These are phyloP conservation scores for Chaetogeoica ovagalla DNA, from an alignment of 2,888 invertebrate species.

Conservation along the genomic window DNA sequence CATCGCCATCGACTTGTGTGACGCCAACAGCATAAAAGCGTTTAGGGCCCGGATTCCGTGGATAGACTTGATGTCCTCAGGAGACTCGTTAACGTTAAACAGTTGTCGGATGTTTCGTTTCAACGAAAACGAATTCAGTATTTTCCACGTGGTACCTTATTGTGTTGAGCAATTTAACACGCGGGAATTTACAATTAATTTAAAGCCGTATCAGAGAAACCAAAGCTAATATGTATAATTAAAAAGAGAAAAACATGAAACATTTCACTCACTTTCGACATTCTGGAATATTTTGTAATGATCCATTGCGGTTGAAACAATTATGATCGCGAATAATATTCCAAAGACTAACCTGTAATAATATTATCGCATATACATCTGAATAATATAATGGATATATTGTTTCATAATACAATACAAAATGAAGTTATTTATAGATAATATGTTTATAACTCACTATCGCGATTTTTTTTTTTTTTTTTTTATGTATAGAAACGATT, in stretches of 20 bases:
- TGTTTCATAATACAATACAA: too few species aligned
- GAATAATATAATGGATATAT: too few species aligned
- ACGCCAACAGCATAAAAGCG: constrained; percentile 67
- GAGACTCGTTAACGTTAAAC: constrained; percentile 61
- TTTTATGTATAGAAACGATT: too few species aligned
- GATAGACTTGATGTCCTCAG: constrained; percentile 67
- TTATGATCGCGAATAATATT: background rate
- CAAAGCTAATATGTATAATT: too few species aligned
- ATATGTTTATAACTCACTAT: too few species aligned
- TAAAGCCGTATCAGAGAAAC: background rate
- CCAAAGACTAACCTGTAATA: constrained; percentile 9
- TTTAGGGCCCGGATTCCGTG: constrained; percentile 71
- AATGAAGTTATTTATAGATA: too few species aligned
- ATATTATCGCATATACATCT: too few species aligned
- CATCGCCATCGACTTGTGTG: constrained; percentile 74
- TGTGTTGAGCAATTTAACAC: background rate
- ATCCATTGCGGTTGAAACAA: constrained; percentile 22
- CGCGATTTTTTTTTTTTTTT: too few species aligned
- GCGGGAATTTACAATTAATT: background rate
- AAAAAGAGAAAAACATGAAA: background rate
- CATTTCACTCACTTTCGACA: constrained; percentile 13
- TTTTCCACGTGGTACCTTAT: background rate
- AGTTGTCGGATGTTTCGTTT: constrained; percentile 65
- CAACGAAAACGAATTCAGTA: constrained; percentile 63
- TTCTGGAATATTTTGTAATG: background rate